Percentiles rank a stretch among this genome's conserved stretches.
phyloP scores from a whole-genome alignment of 1,140 invertebrate genomes.

The Trichonephila clavata region DNA sequence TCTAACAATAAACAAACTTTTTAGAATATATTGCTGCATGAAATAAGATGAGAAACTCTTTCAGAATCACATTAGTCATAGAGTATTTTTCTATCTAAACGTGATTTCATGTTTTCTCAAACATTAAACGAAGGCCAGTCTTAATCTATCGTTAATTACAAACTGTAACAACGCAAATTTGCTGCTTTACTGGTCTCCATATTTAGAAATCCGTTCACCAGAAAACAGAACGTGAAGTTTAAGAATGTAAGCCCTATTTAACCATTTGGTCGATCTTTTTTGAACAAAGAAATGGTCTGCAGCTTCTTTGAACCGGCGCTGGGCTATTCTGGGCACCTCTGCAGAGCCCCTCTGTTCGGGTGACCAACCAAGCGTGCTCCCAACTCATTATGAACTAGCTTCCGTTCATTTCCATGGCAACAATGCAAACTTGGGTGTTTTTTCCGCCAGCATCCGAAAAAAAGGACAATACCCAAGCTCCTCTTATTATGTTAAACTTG shows the following conservation, averaged over 20 bases:
- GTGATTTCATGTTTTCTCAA: too few relatives aligned
- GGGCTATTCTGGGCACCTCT: neutral
- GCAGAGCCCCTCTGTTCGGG: neutral
- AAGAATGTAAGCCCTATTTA: neutral
- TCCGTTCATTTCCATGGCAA: conserved; percentile 48
- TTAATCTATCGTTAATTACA: neutral
- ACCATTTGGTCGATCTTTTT: neutral
- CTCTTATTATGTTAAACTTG: conserved; percentile 13
- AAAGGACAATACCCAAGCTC: neutral
- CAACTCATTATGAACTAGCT: conserved; percentile 24
- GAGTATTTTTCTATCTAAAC: too few relatives aligned
- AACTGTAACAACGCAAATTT: neutral
- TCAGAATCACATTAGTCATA: too few relatives aligned
- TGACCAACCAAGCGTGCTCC: conserved; percentile 21
- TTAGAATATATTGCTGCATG: too few relatives aligned
- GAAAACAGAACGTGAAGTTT: neutral
- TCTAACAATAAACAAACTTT: too few relatives aligned
- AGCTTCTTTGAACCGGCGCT: neutral
- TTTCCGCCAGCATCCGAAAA: neutral
- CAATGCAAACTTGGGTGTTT: conserved; percentile 13
- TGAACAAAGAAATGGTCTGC: neutral
- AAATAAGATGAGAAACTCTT: too few relatives aligned
- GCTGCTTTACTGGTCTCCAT: neutral
- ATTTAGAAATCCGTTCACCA: neutral
- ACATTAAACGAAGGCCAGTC: too few relatives aligned